Conservation (phyloP, 2,797 vertebrate species). For the Phalanger gymnotis region DNA sequence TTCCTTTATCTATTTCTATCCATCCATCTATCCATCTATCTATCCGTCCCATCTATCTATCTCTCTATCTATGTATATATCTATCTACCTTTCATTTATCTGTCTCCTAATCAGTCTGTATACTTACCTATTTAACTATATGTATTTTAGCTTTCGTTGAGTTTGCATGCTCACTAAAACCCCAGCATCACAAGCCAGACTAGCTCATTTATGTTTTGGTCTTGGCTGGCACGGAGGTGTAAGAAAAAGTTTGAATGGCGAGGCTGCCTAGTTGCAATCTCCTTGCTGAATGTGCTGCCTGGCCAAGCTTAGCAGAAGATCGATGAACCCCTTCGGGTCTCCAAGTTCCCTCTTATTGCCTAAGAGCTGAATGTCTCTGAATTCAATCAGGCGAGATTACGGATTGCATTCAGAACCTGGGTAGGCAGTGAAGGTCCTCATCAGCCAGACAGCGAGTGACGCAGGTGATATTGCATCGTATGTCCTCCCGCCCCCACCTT, state of each 20-base stretch:
- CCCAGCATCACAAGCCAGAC: accelerated
- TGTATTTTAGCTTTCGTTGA: not conserved
- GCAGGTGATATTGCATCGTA: not conserved
- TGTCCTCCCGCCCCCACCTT: not conserved
- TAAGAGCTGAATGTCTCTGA: not conserved
- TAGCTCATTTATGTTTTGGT: not conserved
- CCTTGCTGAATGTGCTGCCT: accelerated
- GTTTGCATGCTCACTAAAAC: accelerated
- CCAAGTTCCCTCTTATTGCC: not conserved
- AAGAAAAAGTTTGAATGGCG: not conserved
- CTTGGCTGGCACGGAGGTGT: not conserved
- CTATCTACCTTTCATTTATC: not conserved
- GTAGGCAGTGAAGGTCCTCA: not conserved
- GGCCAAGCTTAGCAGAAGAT: not conserved
- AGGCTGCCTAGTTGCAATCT: not conserved
- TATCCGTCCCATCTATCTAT: not conserved
- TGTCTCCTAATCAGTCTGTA: not conserved
- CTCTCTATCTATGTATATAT: not conserved
- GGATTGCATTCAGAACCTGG: not conserved
- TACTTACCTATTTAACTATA: not conserved
- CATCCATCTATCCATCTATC: too few relatives aligned
- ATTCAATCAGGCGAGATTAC: not conserved
- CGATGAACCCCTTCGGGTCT: accelerated
- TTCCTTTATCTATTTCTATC: not conserved
- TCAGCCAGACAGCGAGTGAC: accelerated